Evolutionary conservation across 2,888 invertebrate genomes (phyloP).

Genomic region (Hydraecia micacea): DNA sequence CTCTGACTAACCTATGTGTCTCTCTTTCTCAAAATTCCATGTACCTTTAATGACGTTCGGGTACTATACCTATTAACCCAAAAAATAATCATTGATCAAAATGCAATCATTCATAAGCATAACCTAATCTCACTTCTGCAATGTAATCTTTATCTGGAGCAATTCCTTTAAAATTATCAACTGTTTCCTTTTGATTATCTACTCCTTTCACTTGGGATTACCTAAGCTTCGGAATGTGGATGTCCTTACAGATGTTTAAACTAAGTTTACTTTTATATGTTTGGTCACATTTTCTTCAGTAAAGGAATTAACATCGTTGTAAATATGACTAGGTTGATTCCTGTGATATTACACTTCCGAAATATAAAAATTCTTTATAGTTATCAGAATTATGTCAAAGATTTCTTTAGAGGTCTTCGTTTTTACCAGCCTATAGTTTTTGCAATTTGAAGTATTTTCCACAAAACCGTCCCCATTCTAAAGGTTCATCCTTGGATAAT

Average conservation of each 20-base stretch:
- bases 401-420: too few species aligned
- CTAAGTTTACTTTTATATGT: slow-evolving; percentile 5
- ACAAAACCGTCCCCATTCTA: background rate
- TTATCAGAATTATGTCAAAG: background rate
- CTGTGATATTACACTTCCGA: background rate
- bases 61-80: background rate
- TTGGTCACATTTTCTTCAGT: slow-evolving; percentile 11
- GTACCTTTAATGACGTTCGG: background rate
- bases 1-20: background rate
- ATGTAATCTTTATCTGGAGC: background rate
- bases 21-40: background rate
- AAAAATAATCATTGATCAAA: background rate
- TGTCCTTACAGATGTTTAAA: slow-evolving; percentile 11
- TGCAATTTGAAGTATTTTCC: slow-evolving; percentile 13
- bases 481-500: slow-evolving; percentile 15
- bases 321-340: background rate
- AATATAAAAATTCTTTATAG: background rate
- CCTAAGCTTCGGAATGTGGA: slow-evolving; percentile 21
- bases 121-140: slow-evolving; percentile 6
- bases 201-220: background rate
- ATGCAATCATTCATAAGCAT: background rate
- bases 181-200: slow-evolving; percentile 21
- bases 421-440: background rate
- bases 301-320: slow-evolving; percentile 2
- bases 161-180: background rate